Conservation (phyloP, 2,797 vertebrate genomes). For the Bucorvus abyssinicus region DNA sequence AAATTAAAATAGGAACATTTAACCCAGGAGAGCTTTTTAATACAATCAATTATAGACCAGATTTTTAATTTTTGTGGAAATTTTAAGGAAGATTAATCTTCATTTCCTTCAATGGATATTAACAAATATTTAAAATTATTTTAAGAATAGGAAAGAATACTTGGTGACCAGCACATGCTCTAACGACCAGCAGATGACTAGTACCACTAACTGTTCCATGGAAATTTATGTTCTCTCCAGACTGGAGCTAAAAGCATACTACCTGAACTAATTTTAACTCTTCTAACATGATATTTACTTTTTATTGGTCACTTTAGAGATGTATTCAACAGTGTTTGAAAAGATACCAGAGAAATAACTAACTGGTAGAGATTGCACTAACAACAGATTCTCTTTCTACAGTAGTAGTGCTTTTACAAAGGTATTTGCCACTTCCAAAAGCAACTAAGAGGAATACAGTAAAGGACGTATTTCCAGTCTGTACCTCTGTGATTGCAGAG, state of each 20-base stretch:
- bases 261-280: background rate
- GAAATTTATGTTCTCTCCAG: background rate
- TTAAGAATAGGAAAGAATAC: background rate
- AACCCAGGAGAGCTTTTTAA: background rate
- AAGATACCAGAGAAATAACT: background rate
- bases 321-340: background rate
- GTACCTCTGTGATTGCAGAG: background rate
- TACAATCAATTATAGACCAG: background rate
- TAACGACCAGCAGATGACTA: background rate
- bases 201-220: background rate
- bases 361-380: background rate
- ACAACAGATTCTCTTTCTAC: background rate
- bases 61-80: background rate
- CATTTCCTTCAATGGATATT: background rate
- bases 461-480: background rate
- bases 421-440: background rate
- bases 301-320: background rate
- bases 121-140: background rate
- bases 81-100: background rate
- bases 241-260: background rate
- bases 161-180: background rate
- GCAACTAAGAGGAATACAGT: background rate
- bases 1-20: background rate
- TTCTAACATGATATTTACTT: background rate
- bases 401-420: background rate